Evolutionary conservation across 2,113 vertebrate species (phyloP).

Genomic region (Myrmophylax atrothorax): DNA sequence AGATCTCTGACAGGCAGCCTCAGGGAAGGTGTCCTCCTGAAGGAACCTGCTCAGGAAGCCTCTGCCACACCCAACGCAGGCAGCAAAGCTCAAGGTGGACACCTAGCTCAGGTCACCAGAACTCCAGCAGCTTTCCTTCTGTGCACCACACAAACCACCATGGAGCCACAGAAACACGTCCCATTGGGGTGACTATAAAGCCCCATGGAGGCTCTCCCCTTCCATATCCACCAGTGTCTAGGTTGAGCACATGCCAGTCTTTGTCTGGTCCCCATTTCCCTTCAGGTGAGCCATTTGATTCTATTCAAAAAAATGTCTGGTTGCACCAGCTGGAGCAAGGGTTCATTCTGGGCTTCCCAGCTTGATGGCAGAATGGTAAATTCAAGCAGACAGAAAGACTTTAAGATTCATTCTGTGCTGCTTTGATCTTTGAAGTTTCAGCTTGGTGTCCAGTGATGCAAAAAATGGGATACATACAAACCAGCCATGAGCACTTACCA

Average conservation of each 20-base stretch:
- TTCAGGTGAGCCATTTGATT: neutral
- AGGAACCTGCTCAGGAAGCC: neutral
- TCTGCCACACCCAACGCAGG: neutral
- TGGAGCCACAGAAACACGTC: neutral
- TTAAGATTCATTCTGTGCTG: neutral
- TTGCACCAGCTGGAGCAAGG: neutral
- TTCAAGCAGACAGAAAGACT: neutral
- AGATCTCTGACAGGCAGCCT: neutral
- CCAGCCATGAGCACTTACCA: neutral
- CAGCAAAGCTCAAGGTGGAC: conserved; percentile 42
- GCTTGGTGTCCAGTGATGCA: neutral
- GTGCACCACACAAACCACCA: neutral
- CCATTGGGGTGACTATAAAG: neutral
- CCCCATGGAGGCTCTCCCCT: rapidly evolving
- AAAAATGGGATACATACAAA: neutral
- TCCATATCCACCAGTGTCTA: neutral
- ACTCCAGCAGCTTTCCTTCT: neutral
- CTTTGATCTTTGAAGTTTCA: conserved; percentile 33
- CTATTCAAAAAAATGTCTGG: neutral
- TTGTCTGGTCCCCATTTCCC: neutral
- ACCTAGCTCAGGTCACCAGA: conserved; percentile 39
- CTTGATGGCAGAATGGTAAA: neutral
- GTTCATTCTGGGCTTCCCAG: neutral
- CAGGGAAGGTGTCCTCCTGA: neutral
- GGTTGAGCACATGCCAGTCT: neutral